Evolutionary conservation across 2,797 vertebrate species (phyloP), one percentile per base, ranked within the genome.

Genomic region (Coccyzus lansbergi): DNA sequence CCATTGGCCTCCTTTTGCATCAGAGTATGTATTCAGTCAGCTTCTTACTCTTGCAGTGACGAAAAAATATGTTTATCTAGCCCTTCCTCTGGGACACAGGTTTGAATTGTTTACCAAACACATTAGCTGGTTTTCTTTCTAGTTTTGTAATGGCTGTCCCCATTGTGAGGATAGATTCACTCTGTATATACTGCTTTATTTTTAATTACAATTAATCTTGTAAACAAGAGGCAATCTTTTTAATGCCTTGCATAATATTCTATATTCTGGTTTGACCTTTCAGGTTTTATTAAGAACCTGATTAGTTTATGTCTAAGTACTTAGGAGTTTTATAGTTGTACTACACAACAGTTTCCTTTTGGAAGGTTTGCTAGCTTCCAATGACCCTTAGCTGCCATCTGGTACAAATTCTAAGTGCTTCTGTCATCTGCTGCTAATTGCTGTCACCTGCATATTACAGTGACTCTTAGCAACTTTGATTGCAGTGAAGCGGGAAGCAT

Each of bases 351-450:
- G 91, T 93, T 94, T 97, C 90, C 96, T 96, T 91, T 83, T 95
- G 92, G 95, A 97, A 83, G 96, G 93, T 91, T 93, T 96, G 92
- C 93, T 96, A 65, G 95, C 92, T 97, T 91, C 92, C 97, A 94
- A 81, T 98, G 98, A 98, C 98, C 98, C 98, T 98, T 97, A 97
- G 97, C 98, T 95, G 89, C 98, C 98, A 98, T 99, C 98, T 99
- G 98, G 98, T 98, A 97, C 97, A 96, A 95, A 97, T 97, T 98
- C 98, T 94, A 96, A 98, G 98, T 97, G 97, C 97, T 97, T 97
- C 98, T 98, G 98, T 99, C 98, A 98, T 98, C 98, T 98, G 98
- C 98, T 98, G 97, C 97, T 98, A 98, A 99, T 98, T 98, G 98
- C 98, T 98, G 98, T 99, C 98, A 99, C 98, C 98, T 99, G 99